Conservation (phyloP, 2,113 vertebrate species). For the Sinocyclocheilus anophthalmus region DNA sequence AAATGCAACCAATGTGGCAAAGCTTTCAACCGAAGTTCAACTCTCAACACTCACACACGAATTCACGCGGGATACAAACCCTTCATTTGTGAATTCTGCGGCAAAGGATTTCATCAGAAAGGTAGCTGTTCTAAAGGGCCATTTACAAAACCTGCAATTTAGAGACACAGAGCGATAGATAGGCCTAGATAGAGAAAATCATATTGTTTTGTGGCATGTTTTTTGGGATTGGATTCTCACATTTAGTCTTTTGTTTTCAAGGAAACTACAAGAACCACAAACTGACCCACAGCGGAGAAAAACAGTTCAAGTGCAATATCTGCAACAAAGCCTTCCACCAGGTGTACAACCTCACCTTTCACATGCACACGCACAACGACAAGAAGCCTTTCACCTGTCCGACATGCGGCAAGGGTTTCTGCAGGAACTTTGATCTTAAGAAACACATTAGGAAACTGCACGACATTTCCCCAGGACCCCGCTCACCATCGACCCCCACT, state of each 20-base stretch:
- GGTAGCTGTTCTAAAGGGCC: conserved; percentile 70
- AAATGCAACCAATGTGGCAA: conserved; percentile 98
- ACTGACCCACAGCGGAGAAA: conserved; percentile 97
- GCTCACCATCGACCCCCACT: conserved; percentile 57
- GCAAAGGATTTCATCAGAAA: conserved; percentile 99
- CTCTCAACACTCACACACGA: conserved; percentile 94
- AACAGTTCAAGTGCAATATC: conserved; percentile 98
- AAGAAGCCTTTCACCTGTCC: conserved; percentile 81
- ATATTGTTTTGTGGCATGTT: not conserved
- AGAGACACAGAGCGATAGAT: not conserved
- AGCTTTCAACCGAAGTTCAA: conserved; percentile 97
- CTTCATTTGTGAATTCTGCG: conserved; percentile 97
- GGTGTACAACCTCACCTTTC: conserved; percentile 98
- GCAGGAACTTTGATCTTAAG: conserved; percentile 99
- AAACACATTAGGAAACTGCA: conserved; percentile 96
- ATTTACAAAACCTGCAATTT: not conserved
- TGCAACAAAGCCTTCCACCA: conserved; percentile 99
- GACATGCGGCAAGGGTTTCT: conserved; percentile 97
- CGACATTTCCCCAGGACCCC: conserved; percentile 74
- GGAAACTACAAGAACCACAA: conserved; percentile 99
- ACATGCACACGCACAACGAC: conserved; percentile 87
- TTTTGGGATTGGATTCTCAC: not conserved
- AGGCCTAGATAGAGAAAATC: too few relatives aligned
- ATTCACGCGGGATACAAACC: conserved; percentile 99
- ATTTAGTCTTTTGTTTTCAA: conserved; percentile 58